Percentiles rank a stretch among this genome's conserved stretches.
Conservation (phyloP, 1,140 invertebrate genomes). For the Nixonia krombeini region DNA sequence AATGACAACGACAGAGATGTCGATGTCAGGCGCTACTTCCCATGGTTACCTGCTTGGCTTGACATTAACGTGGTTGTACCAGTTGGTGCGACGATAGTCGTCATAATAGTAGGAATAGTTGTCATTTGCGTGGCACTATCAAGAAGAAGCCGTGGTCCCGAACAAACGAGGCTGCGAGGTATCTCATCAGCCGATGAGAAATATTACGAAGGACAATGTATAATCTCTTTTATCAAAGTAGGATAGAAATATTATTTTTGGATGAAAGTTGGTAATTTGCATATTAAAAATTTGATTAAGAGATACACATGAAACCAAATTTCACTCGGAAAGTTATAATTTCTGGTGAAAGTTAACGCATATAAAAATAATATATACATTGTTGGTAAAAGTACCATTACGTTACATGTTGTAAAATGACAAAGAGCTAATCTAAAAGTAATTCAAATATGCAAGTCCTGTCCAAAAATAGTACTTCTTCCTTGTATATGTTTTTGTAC, state of each 20-base stretch:
- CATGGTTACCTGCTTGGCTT: conserved; percentile 88
- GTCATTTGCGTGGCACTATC: conserved; percentile 90
- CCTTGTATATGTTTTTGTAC: not conserved
- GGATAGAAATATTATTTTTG: too few relatives aligned
- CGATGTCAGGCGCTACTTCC: conserved; percentile 76
- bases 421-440: too few relatives aligned
- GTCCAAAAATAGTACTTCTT: not conserved
- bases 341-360: too few relatives aligned
- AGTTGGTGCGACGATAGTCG: conserved; percentile 85
- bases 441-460: too few relatives aligned
- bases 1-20: conserved; percentile 70
- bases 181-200: conserved; percentile 72
- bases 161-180: conserved; percentile 86
- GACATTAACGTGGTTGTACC: conserved; percentile 88
- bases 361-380: too few relatives aligned
- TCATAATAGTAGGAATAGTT: conserved; percentile 89
- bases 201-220: conserved; percentile 73
- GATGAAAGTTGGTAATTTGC: too few relatives aligned
- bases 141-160: conserved; percentile 79
- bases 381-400: too few relatives aligned
- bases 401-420: too few relatives aligned
- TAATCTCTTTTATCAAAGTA: conserved; percentile 53
- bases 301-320: too few relatives aligned
- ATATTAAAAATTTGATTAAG: too few relatives aligned
- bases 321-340: too few relatives aligned